Evolutionary conservation across 1,140 invertebrate species (phyloP).

Genomic region (Drosophila dunni): DNA sequence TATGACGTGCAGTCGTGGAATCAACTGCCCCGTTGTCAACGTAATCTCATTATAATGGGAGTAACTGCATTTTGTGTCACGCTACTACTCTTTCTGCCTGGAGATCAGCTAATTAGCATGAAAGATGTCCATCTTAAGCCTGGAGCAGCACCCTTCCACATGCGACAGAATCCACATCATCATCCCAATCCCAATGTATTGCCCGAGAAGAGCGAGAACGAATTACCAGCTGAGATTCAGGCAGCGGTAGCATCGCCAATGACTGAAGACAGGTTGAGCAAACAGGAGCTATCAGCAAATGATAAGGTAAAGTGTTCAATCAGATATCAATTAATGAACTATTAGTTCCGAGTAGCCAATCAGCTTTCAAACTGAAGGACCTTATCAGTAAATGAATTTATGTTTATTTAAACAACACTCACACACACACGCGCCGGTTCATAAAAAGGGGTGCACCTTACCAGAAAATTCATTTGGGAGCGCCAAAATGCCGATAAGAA

Average conservation of each 20-base stretch:
- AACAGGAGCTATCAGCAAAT: constrained; percentile 19
- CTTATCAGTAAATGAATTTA: constrained; percentile 30
- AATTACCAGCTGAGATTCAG: constrained; percentile 5
- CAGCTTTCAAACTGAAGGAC: neutral
- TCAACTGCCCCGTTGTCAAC: constrained; percentile 92
- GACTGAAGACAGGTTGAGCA: constrained; percentile 18
- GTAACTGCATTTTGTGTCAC: constrained; percentile 66
- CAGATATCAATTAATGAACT: constrained; percentile 24
- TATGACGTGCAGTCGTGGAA: constrained; percentile 89
- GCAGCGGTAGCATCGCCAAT: constrained; percentile 26
- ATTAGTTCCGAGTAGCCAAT: constrained; percentile 5
- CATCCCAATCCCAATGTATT: constrained; percentile 45
- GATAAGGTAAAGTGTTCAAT: constrained; percentile 57
- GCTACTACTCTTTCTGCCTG: constrained; percentile 67
- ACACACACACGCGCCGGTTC: neutral
- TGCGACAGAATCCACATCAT: constrained; percentile 56
- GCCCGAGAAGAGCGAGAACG: constrained; percentile 13
- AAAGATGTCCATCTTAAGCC: constrained; percentile 39
- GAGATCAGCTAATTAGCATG: constrained; percentile 62
- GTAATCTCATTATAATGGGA: constrained; percentile 89
- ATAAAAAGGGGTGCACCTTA: constrained; percentile 14
- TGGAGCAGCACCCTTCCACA: constrained; percentile 51
- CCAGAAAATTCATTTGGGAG: constrained; percentile 18
- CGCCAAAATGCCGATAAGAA: constrained; percentile 22
- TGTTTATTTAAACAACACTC: neutral